Evolutionary conservation across 2,113 vertebrate genomes (phyloP), one percentile per base, ranked within the genome.

Genomic region (Chaenocephalus aceratus): DNA sequence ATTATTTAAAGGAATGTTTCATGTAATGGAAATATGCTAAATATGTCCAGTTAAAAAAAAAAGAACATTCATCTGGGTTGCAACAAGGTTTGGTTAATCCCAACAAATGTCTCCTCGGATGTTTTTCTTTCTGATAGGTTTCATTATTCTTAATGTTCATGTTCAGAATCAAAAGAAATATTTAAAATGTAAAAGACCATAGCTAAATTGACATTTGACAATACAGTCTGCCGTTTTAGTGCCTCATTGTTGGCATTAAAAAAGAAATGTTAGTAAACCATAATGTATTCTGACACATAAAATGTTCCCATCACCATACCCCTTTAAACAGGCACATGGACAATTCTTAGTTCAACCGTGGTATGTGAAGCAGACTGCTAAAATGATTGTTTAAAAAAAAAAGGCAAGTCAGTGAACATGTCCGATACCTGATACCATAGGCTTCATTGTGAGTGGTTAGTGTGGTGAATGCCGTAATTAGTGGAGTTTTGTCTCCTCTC

Each of bases 391-490:
- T 74, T 72, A 67, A 57, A 69, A 16, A 48, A 7, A 76, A 34
- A 21, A 52, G 15, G 64, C 34, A 54, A 72, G 59, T 56, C 16
- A n/a, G 56, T 10, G 75, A 71, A 48, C 63, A 79, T 75, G 77
- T 75, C 74, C 16, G 21, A 53, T 75, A 75, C n/a, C 48, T 65
- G 60, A 80, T 77, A 70, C 54, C 48, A 14, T n/a, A 54, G 59
- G 56, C 34, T 53, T 15, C 16, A 10, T 62, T 79, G 62, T 0
- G 44, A 81, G 83, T 53, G 64, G 74, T 82, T 72, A 49, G 71
- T 59, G 68, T 12, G 70, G 72, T 73, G 48, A 68, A 66, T 21
- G 59, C 79, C 83, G 73, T 86, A 84, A 90, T 92, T 89, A 80
- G 79, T 56, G 36, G 67, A 80, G 63, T 80, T 87, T 79, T 86